Evolutionary conservation across 2,113 vertebrate species (phyloP).

Genomic region (Calyptommatus sinebrachiatus): DNA sequence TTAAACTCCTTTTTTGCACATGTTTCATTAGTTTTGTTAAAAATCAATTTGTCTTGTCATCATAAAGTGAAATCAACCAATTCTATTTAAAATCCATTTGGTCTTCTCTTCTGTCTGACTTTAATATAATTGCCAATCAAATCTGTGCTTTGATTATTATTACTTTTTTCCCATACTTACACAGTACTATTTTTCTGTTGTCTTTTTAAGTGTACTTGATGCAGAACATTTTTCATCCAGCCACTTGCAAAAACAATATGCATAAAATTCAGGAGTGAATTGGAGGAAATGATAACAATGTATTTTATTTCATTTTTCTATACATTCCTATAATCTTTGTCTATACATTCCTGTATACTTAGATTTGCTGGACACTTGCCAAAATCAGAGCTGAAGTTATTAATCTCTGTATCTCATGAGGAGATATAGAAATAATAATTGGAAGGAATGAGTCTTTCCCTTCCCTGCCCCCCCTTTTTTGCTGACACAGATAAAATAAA

Average conservation of each 20-base stretch:
- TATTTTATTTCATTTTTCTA: neutral
- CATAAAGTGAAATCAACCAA: neutral
- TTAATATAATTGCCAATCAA: neutral
- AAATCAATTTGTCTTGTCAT: neutral
- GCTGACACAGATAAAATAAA: conserved; percentile 34
- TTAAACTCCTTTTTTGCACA: too few relatives aligned
- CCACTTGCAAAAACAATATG: neutral
- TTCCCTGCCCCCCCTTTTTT: neutral
- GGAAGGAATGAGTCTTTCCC: conserved; percentile 42
- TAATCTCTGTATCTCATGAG: conserved; percentile 3
- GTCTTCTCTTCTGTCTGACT: neutral
- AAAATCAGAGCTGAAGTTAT: conserved; percentile 15
- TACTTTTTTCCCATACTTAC: neutral
- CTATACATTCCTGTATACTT: neutral
- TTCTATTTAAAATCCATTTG: neutral
- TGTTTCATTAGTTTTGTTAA: neutral
- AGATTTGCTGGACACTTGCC: neutral
- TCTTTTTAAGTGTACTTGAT: neutral
- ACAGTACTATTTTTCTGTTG: neutral
- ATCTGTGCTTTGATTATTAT: neutral
- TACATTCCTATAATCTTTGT: neutral
- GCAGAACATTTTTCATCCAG: neutral
- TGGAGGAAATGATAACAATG: neutral
- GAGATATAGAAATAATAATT: conserved; percentile 18
- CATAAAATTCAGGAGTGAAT: neutral